A percentile compares a stretch with the other conserved stretches of the same genome.
Conservation (phyloP, 92 coral and sea anemone species). For the Zoanthus solanderi region DNA sequence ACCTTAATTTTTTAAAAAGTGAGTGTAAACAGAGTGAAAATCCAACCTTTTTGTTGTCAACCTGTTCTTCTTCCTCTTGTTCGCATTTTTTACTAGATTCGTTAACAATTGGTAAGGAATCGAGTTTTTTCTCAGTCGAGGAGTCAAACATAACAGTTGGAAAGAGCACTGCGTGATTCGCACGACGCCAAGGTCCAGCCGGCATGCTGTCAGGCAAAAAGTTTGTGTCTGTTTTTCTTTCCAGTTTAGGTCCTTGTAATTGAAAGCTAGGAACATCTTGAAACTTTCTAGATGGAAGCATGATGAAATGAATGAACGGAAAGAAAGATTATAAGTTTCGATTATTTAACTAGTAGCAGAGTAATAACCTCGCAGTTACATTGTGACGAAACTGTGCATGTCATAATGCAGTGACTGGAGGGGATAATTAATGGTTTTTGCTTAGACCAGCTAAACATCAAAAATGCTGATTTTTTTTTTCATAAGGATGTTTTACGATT, state of each 20-base stretch:
- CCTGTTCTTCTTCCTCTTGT: neutral
- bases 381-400: no score
- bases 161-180: constrained; percentile 7
- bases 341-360: neutral
- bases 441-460: no score
- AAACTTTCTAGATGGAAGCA: constrained; percentile 32
- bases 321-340: neutral
- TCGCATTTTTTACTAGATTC: neutral
- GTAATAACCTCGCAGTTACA: no score
- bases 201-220: constrained; percentile 26
- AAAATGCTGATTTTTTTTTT: no score
- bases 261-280: constrained; percentile 50
- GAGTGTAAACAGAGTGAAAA: neutral
- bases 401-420: no score
- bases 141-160: neutral
- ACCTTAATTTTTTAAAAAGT: no score
- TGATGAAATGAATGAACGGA: neutral
- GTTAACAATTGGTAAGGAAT: neutral
- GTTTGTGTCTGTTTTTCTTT: constrained; percentile 26
- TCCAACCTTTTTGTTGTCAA: neutral
- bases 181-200: constrained; percentile 39
- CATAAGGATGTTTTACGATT: no score
- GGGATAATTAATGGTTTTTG: no score
- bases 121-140: no score
- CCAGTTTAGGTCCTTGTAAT: constrained; percentile 30